These are phyloP conservation scores for Notechis scutatus DNA, from an alignment of 2,113 vertebrate genomes.

Conservation along the genomic window DNA sequence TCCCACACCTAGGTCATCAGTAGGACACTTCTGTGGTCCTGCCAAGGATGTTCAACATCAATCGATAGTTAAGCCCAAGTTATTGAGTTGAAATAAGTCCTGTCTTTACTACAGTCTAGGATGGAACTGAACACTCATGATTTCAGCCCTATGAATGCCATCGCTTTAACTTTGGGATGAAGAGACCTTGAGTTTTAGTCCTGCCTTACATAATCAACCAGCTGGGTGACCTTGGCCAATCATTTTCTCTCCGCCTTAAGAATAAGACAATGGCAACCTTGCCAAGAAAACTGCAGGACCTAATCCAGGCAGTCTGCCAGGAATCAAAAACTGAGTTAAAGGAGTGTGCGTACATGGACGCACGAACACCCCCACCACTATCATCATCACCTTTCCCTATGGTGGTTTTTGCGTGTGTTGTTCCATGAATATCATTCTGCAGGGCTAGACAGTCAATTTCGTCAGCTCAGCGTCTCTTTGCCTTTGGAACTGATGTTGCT, in stretches of 20 bases:
- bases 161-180: neutral
- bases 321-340: neutral
- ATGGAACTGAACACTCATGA: neutral
- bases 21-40: neutral
- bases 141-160: neutral
- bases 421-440: neutral
- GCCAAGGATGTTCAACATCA: neutral
- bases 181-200: neutral
- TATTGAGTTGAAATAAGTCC: neutral
- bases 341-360: neutral
- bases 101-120: neutral
- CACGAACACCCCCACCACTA: neutral
- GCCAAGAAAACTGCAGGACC: neutral
- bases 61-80: neutral
- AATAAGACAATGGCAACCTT: neutral
- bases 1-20: neutral
- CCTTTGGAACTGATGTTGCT: neutral
- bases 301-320: neutral
- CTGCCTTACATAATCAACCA: neutral
- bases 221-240: neutral
- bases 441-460: neutral
- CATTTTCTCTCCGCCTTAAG: neutral
- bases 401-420: neutral
- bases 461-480: neutral
- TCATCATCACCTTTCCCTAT: neutral